Evolutionary conservation across 2,888 invertebrate genomes (phyloP).

Genomic region (Pycnomerus fuliginosus): DNA sequence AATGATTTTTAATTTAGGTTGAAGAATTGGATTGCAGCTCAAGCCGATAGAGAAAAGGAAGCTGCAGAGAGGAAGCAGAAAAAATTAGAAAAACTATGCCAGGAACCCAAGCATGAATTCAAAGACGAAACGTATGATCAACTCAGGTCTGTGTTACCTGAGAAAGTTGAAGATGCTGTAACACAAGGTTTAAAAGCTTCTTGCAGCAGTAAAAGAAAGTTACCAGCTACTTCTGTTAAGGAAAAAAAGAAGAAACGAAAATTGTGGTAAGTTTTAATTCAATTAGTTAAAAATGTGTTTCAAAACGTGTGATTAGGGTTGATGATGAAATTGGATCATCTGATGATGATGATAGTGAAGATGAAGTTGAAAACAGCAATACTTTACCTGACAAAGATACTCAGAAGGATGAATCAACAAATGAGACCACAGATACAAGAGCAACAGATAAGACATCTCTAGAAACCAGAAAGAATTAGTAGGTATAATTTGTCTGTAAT

Average conservation of each 20-base stretch:
- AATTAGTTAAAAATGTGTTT: background rate
- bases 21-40: constrained; percentile 87
- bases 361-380: background rate
- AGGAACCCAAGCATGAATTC: constrained; percentile 83
- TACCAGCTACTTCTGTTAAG: no score
- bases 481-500: constrained; percentile 29
- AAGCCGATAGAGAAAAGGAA: constrained; percentile 81
- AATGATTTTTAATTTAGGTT: constrained; percentile 52
- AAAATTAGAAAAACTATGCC: constrained; percentile 74
- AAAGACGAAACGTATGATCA: constrained; percentile 79
- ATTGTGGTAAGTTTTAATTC: constrained; percentile 42
- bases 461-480: constrained; percentile 21
- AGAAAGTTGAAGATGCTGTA: constrained; percentile 81
- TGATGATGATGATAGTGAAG: constrained; percentile 23
- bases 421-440: constrained; percentile 8
- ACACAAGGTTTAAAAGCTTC: constrained; percentile 75
- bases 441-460: constrained; percentile 1
- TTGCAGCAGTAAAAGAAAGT: constrained; percentile 40
- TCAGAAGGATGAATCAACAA: constrained; percentile 2
- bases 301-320: constrained; percentile 31
- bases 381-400: no score
- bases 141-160: constrained; percentile 72
- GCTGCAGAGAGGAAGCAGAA: constrained; percentile 72
- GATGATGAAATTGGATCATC: constrained; percentile 39
- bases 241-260: constrained; percentile 44